Conservation (phyloP, 2,888 invertebrate genomes). For the Eupithecia exiguata region DNA sequence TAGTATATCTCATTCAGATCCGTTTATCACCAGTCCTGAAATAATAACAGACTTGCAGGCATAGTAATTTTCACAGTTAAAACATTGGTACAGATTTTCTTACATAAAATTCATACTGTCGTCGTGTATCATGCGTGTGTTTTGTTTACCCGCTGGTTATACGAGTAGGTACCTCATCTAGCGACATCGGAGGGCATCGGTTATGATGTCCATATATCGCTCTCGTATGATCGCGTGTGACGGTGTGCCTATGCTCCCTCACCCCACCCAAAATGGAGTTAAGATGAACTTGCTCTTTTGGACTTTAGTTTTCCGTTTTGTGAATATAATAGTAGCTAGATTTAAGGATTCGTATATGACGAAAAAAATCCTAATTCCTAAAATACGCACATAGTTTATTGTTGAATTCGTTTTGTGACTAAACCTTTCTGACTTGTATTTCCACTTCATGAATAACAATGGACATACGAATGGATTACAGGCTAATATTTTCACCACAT, state of each 20-base stretch:
- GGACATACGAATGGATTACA: too few species aligned
- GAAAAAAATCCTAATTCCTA: background rate
- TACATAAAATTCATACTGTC: background rate
- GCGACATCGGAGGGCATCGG: constrained; percentile 51
- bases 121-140: background rate
- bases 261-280: constrained; percentile 57
- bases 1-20: background rate
- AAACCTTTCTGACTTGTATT: background rate
- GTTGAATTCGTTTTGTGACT: background rate
- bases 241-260: constrained; percentile 73
- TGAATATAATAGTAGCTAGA: background rate
- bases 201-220: constrained; percentile 75
- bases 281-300: constrained; percentile 63
- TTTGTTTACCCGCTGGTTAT: background rate
- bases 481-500: too few species aligned
- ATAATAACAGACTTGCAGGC: background rate
- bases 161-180: constrained; percentile 21
- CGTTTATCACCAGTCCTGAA: background rate
- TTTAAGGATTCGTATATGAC: background rate
- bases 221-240: constrained; percentile 68
- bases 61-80: background rate
- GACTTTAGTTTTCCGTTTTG: constrained; percentile 17
- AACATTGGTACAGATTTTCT: background rate
- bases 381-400: background rate
- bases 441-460: background rate